Percentiles rank a stretch among this genome's conserved stretches.
Conservation (phyloP, 2,888 invertebrate species). For the Cerceris rybyensis region DNA sequence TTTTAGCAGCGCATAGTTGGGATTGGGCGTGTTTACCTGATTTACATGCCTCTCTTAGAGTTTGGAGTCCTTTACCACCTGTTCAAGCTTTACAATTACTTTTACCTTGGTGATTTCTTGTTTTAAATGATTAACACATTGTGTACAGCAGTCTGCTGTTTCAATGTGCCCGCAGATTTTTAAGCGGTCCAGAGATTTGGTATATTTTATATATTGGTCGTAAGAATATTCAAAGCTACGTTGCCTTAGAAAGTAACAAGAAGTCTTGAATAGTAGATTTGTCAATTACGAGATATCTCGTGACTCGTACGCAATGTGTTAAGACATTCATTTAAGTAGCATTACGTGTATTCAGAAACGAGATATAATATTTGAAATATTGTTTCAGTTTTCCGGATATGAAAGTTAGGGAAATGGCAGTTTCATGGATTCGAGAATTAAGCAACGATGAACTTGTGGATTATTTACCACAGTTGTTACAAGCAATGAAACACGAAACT, state of each 20-base stretch:
- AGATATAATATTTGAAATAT: slow-evolving; percentile 12
- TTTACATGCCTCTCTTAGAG: slow-evolving; percentile 91
- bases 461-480: slow-evolving; percentile 95
- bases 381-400: slow-evolving; percentile 92
- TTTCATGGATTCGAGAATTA: slow-evolving; percentile 90
- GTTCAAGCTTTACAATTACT: slow-evolving; percentile 95
- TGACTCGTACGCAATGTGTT: too few relatives aligned
- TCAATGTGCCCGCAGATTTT: too few relatives aligned
- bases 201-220: too few relatives aligned
- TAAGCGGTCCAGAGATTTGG: too few relatives aligned
- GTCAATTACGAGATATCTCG: too few relatives aligned
- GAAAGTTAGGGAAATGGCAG: slow-evolving; percentile 92
- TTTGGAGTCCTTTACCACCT: slow-evolving; percentile 94
- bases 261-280: too few relatives aligned
- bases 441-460: slow-evolving; percentile 94
- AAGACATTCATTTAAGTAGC: too few relatives aligned
- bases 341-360: not conserved
- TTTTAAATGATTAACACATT: slow-evolving; percentile 5
- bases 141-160: too few relatives aligned
- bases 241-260: too few relatives aligned
- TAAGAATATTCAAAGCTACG: too few relatives aligned
- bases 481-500: slow-evolving; percentile 94
- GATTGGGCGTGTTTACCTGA: slow-evolving; percentile 94
- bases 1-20: slow-evolving; percentile 95
- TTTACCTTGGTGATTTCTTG: slow-evolving; percentile 89